Evolutionary conservation across 2,888 invertebrate genomes (phyloP).

Genomic region (Coelogynopora nodosa): DNA sequence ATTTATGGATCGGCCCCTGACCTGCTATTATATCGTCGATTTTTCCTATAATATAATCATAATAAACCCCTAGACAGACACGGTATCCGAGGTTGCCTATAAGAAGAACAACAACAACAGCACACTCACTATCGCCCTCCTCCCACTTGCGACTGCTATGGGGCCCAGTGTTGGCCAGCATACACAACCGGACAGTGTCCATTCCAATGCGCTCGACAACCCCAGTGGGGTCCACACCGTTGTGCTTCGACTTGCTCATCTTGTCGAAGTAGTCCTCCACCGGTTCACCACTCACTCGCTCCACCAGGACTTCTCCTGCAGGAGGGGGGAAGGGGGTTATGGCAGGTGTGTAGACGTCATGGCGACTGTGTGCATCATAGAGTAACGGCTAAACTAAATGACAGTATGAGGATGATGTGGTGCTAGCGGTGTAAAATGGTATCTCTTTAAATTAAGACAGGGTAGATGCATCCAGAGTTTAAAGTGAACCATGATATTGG

Average conservation of each 20-base stretch:
- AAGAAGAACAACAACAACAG: background rate
- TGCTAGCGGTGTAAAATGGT: no score
- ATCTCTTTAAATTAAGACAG: no score
- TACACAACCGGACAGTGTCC: constrained; percentile 82
- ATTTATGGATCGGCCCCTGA: no score
- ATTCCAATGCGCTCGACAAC: constrained; percentile 77
- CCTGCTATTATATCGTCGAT: no score
- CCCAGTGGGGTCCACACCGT: constrained; percentile 85
- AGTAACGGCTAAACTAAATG: no score
- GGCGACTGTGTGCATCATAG: no score
- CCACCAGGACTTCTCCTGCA: constrained; percentile 63
- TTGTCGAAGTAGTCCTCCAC: constrained; percentile 84
- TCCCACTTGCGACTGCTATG: constrained; percentile 85
- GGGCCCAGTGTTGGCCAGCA: constrained; percentile 84
- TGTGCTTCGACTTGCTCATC: constrained; percentile 97
- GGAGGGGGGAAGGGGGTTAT: no score
- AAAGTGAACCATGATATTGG: no score
- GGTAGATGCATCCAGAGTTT: no score
- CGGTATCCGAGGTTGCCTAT: background rate
- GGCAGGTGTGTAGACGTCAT: no score
- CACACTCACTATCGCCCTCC: constrained; percentile 64
- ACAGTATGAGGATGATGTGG: no score
- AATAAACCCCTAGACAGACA: background rate
- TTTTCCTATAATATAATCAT: background rate
- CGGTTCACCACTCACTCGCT: constrained; percentile 67